Percentiles rank a stretch among this genome's conserved stretches.
phyloP scores from a whole-genome alignment of 1,140 invertebrate genomes.

The Formica selysi region DNA sequence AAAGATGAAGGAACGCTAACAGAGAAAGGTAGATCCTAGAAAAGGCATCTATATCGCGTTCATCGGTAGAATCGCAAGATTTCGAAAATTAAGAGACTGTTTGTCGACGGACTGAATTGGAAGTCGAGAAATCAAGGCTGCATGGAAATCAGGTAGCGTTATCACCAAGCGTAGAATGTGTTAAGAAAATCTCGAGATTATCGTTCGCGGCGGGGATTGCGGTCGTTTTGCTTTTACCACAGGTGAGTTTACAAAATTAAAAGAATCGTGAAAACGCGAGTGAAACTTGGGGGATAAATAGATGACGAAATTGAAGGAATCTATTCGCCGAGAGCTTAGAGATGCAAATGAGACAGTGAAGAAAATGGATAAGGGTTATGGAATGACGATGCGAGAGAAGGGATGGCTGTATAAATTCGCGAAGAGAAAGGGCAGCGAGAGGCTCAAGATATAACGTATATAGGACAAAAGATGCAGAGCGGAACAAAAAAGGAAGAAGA shows the following conservation, averaged over 20 bases:
- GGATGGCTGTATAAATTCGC: conserved; percentile 56
- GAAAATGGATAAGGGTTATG: conserved; percentile 62
- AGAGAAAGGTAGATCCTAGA: conserved; percentile 22
- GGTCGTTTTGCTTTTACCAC: not conserved
- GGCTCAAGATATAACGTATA: conserved; percentile 2
- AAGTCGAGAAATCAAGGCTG: conserved; percentile 31
- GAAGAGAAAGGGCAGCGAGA: not conserved
- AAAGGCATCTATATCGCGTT: conserved; percentile 33
- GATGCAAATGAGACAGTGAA: conserved; percentile 76
- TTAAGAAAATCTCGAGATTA: conserved; percentile 47
- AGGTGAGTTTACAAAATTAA: conserved; percentile 42
- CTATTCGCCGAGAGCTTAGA: conserved; percentile 58
- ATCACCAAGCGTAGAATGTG: conserved; percentile 1
- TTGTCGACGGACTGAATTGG: conserved; percentile 40
- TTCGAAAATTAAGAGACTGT: conserved; percentile 50
- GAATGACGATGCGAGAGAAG: conserved; percentile 27
- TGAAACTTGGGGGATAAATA: conserved; percentile 54
- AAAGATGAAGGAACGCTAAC: conserved; percentile 6
- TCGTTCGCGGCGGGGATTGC: conserved; percentile 28
- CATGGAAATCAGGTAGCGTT: conserved; percentile 29
- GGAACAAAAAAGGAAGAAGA: conserved; percentile 42
- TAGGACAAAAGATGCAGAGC: conserved; percentile 28
- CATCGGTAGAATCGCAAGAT: conserved; percentile 24
- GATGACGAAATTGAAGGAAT: conserved; percentile 46
- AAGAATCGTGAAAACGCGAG: conserved; percentile 61